Conservation (phyloP, 2,113 vertebrate species). For the Myiagra hebetior region DNA sequence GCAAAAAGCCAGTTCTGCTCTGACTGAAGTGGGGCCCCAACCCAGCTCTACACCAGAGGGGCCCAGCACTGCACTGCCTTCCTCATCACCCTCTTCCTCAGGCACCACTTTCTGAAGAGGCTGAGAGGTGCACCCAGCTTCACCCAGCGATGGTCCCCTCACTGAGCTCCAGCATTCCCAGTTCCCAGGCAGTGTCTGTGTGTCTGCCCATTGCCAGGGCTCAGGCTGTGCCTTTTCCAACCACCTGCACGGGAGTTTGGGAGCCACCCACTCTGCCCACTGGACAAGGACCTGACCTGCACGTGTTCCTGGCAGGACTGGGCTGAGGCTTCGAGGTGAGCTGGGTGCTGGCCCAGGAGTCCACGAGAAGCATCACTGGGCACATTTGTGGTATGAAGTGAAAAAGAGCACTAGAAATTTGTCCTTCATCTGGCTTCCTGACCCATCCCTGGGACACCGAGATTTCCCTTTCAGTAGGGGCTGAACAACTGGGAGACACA, state of each 20-base stretch:
- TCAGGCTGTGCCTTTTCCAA: neutral
- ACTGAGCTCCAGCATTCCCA: accelerated
- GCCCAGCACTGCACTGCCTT: neutral
- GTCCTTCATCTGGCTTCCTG: neutral
- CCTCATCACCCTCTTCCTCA: neutral
- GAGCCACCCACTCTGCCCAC: neutral
- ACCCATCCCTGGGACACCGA: neutral
- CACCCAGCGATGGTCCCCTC: neutral
- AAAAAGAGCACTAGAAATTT: neutral
- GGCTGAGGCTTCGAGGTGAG: neutral
- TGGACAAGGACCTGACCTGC: neutral
- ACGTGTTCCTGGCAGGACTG: neutral
- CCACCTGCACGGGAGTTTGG: neutral
- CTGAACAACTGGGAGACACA: neutral
- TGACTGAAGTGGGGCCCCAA: accelerated
- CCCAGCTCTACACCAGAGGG: neutral
- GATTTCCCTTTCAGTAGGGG: neutral
- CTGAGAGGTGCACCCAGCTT: neutral
- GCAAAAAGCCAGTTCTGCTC: neutral
- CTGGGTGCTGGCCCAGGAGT: neutral
- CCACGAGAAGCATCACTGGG: neutral
- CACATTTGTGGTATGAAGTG: neutral
- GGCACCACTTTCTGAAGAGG: neutral
- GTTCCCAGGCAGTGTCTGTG: neutral
- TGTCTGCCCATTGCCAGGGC: neutral